Conservation (phyloP, 2,888 invertebrate species). For the Cephus nigrinus region DNA sequence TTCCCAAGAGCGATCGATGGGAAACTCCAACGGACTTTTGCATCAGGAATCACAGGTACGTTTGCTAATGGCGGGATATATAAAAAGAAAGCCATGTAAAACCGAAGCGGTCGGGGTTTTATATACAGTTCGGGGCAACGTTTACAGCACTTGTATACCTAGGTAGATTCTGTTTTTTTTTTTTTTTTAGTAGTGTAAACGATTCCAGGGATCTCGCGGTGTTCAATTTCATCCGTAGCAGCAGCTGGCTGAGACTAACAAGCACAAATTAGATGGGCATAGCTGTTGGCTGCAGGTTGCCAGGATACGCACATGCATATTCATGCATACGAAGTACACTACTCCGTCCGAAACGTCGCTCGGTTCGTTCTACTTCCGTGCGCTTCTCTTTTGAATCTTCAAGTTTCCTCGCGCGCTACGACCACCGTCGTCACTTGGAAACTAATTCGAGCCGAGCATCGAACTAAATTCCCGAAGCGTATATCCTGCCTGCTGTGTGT, state of each 20-base stretch:
- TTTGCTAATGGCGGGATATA: background rate
- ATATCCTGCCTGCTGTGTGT: background rate
- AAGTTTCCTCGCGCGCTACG: background rate
- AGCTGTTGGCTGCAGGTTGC: constrained; percentile 6
- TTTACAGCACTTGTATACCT: background rate
- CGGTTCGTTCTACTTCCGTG: constrained; percentile 1
- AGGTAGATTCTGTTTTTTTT: background rate
- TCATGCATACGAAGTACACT: background rate
- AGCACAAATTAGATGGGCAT: constrained; percentile 33
- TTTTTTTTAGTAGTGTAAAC: background rate
- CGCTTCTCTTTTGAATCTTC: background rate
- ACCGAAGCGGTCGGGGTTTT: background rate
- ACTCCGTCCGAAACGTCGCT: background rate
- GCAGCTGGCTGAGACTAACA: constrained; percentile 36
- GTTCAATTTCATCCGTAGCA: constrained; percentile 9
- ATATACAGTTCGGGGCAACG: background rate
- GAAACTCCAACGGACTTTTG: background rate
- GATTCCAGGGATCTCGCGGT: background rate
- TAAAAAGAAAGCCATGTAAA: background rate
- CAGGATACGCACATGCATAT: background rate
- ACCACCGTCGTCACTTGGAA: background rate
- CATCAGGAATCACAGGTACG: background rate
- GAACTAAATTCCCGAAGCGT: constrained; percentile 1
- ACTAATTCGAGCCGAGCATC: constrained; percentile 3
- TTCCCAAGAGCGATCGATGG: background rate